Base-by-base conservation (phyloP, 2,113 vertebrate genomes). In the Megaceryle maxima region DNA sequence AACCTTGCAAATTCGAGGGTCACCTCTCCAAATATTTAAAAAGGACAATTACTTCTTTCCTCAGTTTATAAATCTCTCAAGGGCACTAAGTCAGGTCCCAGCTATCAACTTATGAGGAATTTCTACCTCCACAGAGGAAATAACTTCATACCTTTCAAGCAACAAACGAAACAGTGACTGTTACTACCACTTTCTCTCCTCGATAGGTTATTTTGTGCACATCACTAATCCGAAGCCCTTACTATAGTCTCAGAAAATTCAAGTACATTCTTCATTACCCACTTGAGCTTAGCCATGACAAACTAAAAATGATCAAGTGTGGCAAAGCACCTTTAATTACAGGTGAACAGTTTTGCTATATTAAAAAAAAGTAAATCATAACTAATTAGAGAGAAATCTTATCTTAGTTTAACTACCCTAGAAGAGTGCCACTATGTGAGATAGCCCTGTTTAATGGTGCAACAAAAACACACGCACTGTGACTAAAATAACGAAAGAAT, bases 1-100 rank as follows among this genome's bases (percentile, higher is more conserved):
- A 92, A 95, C 46, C n/a, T 44, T 72, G 39, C 26, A 89, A 75
- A 92, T 69, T 87, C 68, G 81, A 83, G 86, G 51, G 88, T 90
- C 64, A 83, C 37, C 51, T 70, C 60, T 94, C 46, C 68, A 93
- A 88, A 88, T 77, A 78, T 43, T 59, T 74, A 43, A 60, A 89
- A 60, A 59, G 37, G 31, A 92, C 55, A 90, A 87, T 63, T 44
- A 62, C 6, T 77, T 62, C 53, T 74, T 80, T 77, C 22, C 14
- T 14, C 31, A 78, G 31, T 83, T 87, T 74, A 77, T 68, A 78
- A 83, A 81, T 70, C 55, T 74, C 78, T 83, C n/a, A 93, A 70
- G 72, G 64, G 69, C 73, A 46, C 4, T 13, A 73, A 50, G 16
- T n/a, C 2, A 5, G 16, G 37, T 59, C 37, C 21, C n/a, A 62